Evolutionary conservation across 2,888 invertebrate genomes (phyloP).

Genomic region (Nowickia ferox): DNA sequence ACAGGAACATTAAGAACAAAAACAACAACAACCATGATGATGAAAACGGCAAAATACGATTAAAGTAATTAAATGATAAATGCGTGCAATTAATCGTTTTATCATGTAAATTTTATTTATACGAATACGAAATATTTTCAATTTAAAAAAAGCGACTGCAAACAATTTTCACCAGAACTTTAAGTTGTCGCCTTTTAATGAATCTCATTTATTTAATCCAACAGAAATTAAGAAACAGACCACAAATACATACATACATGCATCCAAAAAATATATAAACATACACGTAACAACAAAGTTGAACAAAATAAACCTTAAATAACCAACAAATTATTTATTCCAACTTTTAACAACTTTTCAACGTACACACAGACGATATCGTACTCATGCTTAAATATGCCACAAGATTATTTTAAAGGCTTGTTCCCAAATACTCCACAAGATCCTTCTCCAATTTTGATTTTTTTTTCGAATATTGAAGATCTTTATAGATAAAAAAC

Average conservation of each 20-base stretch:
- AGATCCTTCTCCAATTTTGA: constrained; percentile 78
- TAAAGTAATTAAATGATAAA: constrained; percentile 81
- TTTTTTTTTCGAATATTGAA: constrained; percentile 65
- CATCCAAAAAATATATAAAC: not conserved
- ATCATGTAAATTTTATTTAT: constrained; percentile 80
- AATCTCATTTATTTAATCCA: constrained; percentile 77
- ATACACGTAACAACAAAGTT: constrained; percentile 35
- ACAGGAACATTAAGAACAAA: constrained; percentile 26
- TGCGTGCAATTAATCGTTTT: constrained; percentile 78
- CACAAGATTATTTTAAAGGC: constrained; percentile 7
- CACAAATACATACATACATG: constrained; percentile 27
- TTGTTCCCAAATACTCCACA: constrained; percentile 76
- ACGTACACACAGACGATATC: not conserved
- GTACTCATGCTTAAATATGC: not conserved
- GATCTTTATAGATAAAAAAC: constrained; percentile 79
- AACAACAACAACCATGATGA: constrained; percentile 32
- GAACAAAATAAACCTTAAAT: constrained; percentile 51
- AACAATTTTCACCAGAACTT: constrained; percentile 82
- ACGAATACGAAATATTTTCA: constrained; percentile 78
- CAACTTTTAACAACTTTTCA: constrained; percentile 30
- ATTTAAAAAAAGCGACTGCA: constrained; percentile 79
- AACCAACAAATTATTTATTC: constrained; percentile 43
- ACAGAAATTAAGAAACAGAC: constrained; percentile 73
- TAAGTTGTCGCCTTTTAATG: constrained; percentile 81
- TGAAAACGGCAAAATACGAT: constrained; percentile 57